A percentile compares a stretch with the other conserved stretches of the same genome.
These are phyloP conservation scores for Eulithis testata DNA, from an alignment of 2,888 invertebrate species.

Conservation along the genomic window DNA sequence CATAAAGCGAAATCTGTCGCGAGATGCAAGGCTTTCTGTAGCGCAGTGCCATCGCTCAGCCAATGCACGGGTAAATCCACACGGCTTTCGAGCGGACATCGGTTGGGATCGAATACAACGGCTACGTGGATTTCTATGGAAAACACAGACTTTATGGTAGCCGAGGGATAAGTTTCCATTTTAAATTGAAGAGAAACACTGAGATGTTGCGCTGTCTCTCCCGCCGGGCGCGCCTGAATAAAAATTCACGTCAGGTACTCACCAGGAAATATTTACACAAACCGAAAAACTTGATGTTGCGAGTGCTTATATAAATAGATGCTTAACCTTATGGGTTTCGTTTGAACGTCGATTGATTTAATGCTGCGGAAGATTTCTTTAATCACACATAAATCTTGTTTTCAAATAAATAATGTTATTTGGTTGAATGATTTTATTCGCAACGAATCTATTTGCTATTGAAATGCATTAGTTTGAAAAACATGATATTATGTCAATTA, in stretches of 20 bases:
- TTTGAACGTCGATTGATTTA: constrained; percentile 42
- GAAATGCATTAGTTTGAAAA: no score
- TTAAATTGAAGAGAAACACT: constrained; percentile 82
- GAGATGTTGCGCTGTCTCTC: constrained; percentile 78
- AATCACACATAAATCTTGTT: constrained; percentile 13
- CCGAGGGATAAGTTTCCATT: constrained; percentile 83
- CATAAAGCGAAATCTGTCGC: constrained; percentile 80
- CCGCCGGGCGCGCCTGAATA: constrained; percentile 73
- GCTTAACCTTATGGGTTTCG: constrained; percentile 47
- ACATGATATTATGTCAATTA: no score
- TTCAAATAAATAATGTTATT: constrained; percentile 6
- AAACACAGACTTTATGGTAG: constrained; percentile 83
- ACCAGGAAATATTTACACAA: constrained; percentile 76
- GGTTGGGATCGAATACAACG: constrained; percentile 74
- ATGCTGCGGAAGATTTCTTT: constrained; percentile 19
- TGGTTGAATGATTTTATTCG: no score
- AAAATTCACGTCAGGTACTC: constrained; percentile 78
- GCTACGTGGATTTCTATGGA: constrained; percentile 81
- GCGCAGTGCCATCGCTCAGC: constrained; percentile 55
- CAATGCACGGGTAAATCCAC: constrained; percentile 76
- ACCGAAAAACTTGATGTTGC: constrained; percentile 63
- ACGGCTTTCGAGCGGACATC: constrained; percentile 79
- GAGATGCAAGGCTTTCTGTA: constrained; percentile 65
- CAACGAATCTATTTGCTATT: no score
- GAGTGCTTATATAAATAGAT: constrained; percentile 63